A percentile compares a stretch with the other conserved stretches of the same genome.
These are phyloP conservation scores for Sardinella longiceps DNA, from an alignment of 2,797 vertebrate genomes.

Conservation along the genomic window DNA sequence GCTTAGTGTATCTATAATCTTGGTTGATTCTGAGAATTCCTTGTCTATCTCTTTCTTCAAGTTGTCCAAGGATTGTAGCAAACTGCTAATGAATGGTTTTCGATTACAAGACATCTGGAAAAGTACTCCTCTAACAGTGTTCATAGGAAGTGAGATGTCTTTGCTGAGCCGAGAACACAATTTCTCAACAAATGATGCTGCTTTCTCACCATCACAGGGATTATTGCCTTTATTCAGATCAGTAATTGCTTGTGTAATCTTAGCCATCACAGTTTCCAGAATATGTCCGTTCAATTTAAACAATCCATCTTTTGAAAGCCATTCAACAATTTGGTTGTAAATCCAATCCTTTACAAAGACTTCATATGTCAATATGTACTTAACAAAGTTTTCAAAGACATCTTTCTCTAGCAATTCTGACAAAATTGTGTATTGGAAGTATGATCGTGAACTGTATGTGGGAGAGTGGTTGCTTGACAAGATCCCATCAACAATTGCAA, in stretches of 20 bases:
- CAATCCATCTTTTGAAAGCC: slow-evolving; percentile 41
- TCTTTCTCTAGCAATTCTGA: slow-evolving; percentile 53
- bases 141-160: slow-evolving; percentile 56
- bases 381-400: slow-evolving; percentile 32
- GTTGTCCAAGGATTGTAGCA: neutral
- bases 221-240: slow-evolving; percentile 1
- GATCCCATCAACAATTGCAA: slow-evolving; percentile 63
- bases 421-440: slow-evolving; percentile 62
- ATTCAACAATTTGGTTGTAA: slow-evolving; percentile 30
- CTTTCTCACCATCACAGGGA: slow-evolving; percentile 43
- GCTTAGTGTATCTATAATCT: slow-evolving; percentile 37
- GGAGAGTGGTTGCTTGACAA: slow-evolving; percentile 45
- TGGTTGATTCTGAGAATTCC: neutral
- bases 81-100: neutral
- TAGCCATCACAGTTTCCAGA: slow-evolving; percentile 42
- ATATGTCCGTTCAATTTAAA: slow-evolving; percentile 47
- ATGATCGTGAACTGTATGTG: slow-evolving; percentile 56
- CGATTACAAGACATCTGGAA: neutral
- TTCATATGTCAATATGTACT: slow-evolving; percentile 57
- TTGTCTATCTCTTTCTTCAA: neutral
- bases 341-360: slow-evolving; percentile 63
- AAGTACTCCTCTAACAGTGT: slow-evolving; percentile 22
- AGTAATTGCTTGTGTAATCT: slow-evolving; percentile 46
- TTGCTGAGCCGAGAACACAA: slow-evolving; percentile 48
- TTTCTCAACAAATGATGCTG: slow-evolving; percentile 47